These are phyloP conservation scores for Echinops telfairi DNA, from an alignment of 2,113 vertebrate genomes.

Conservation along the genomic window DNA sequence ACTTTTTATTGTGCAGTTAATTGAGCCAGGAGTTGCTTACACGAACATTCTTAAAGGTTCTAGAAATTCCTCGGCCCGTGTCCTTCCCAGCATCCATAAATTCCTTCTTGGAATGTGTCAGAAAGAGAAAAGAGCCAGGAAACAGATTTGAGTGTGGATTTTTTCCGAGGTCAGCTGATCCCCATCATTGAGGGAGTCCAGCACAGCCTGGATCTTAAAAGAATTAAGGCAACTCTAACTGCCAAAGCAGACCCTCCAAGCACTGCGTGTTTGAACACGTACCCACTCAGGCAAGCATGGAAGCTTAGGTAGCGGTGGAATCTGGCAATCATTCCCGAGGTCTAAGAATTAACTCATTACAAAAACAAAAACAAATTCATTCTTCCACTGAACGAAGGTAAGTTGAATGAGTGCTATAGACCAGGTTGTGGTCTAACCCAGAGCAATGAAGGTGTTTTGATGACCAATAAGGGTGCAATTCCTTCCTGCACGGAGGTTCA, in stretches of 20 bases:
- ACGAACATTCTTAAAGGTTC: conserved; percentile 66
- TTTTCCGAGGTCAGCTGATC: conserved; percentile 69
- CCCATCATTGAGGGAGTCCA: conserved; percentile 39
- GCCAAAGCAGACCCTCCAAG: not conserved
- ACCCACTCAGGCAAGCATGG: not conserved
- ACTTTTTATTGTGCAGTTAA: conserved; percentile 63
- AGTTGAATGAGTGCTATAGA: not conserved
- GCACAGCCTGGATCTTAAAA: conserved; percentile 63
- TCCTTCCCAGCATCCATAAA: conserved; percentile 80
- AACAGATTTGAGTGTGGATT: conserved; percentile 56
- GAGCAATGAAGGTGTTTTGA: not conserved
- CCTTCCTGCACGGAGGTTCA: not conserved
- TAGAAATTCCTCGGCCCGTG: conserved; percentile 76
- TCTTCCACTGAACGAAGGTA: conserved; percentile 11
- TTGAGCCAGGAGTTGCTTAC: conserved; percentile 64
- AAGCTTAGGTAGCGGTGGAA: not conserved
- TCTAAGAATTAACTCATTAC: not conserved
- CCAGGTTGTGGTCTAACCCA: not conserved
- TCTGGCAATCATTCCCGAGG: not conserved
- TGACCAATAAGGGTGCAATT: not conserved
- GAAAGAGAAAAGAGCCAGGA: conserved; percentile 70
- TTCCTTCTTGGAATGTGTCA: conserved; percentile 78
- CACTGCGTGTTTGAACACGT: not conserved
- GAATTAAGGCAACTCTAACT: conserved; percentile 38
- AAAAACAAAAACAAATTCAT: not conserved